These are phyloP conservation scores for Sylvilagus bachmani DNA, from an alignment of 2,113 vertebrate species.

Conservation along the genomic window DNA sequence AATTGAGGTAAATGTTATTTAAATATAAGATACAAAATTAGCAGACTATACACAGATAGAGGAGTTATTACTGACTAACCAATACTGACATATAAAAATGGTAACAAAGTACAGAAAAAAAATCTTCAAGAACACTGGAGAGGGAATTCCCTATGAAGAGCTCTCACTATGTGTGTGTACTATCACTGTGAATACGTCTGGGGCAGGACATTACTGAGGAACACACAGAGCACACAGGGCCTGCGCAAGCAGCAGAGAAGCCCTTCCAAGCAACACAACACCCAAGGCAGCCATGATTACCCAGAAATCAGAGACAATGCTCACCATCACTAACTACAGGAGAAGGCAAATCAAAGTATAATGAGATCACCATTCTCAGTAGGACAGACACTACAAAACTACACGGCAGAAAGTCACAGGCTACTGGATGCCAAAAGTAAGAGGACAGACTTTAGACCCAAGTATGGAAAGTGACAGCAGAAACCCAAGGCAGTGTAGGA, in stretches of 20 bases:
- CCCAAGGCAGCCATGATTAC: background rate
- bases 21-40: conserved; percentile 22
- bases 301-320: background rate
- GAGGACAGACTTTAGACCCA: background rate
- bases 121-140: background rate
- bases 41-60: background rate
- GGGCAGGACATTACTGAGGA: background rate
- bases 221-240: background rate
- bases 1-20: background rate
- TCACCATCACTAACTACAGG: background rate
- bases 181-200: background rate
- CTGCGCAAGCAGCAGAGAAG: too few species aligned
- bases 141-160: background rate
- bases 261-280: too few species aligned
- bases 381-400: background rate
- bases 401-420: background rate
- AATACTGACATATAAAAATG: background rate
- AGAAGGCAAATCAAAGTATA: background rate
- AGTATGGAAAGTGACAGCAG: background rate
- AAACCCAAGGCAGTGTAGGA: background rate
- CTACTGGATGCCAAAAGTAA: background rate
- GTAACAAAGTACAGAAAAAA: background rate
- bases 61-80: background rate
- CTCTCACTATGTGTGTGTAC: too few species aligned
- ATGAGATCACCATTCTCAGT: background rate